Evolutionary conservation across 92 coral and sea anemone genomes (phyloP), one percentile per base, ranked within the genome.

Genomic region (Phenganax stokvisi): DNA sequence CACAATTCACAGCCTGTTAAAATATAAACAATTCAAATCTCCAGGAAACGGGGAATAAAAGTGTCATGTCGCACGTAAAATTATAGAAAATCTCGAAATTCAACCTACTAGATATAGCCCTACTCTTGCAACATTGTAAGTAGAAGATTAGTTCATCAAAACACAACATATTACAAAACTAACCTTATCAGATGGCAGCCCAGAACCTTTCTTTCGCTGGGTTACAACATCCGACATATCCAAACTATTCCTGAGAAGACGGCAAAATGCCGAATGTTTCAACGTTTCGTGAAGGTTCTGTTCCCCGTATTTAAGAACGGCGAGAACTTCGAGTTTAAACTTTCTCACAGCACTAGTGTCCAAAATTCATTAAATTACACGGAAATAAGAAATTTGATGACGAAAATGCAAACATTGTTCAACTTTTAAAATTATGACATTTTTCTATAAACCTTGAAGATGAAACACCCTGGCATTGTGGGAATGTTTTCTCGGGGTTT

Each of bases 191-290:
- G 83, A 65, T 68, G 83, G 83, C 69, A 79, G 74, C 10, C 83
- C 83, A 79, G 83, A 79, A 79, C 83, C 74, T 64, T 79, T 79
- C 69, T 79, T 79, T 60, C 83, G 83, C 17, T 79, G 83, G 47
- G 61, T 79, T 15, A 64, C 74, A 64, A 52, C 83, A 79, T 79
- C 83, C 83, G 83, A 79, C 83, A 79, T 79, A 68, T 79, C 69
- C 74, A 79, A 63, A 17, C 6, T 20, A 52, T 12, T 51, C 15
- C 27, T 11, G 28, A 54, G 53, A 30, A 78, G 83, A 63, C 74
- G 61, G 17, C 74, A 25, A 62, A 52, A 76, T 76, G 81, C 81
- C 81, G 81, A 76, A 76, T 28, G 81, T 31, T 56, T 76, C 81
- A 37, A 56, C n/a, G 81, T 63, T 51, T 54, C 74, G 10, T 16